Evolutionary conservation across 2,113 vertebrate species (phyloP), one percentile per base, ranked within the genome.

Genomic region (Formicarius rufipectus): DNA sequence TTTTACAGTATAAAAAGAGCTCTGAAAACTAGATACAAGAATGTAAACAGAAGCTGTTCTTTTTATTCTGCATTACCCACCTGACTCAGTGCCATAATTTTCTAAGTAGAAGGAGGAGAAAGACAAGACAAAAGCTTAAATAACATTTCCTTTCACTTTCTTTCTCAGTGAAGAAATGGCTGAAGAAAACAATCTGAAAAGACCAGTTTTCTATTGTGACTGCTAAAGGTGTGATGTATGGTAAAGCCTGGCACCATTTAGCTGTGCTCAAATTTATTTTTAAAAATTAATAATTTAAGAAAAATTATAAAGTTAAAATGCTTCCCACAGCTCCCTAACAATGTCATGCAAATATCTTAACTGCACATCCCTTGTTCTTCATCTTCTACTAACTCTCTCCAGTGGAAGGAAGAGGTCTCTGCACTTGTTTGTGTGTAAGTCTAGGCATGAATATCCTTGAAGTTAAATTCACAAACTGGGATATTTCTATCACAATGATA

Each of bases 291-390:
- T 93, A 95, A 95, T 87, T 93, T 71, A 87, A 74, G 59, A 95
- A 89, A 96, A 88, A 92, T 84, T 91, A 83, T 80, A 77, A 92
- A 78, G 91, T 90, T 84, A 87, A 95, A 94, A 93, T 84, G 80
- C 83, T 89, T 95, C 68, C 75, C 52, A 84, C 83, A 84, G 90
- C 67, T 89, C 73, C 62, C 39, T 77, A 84, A 90, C 69, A 91
- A 88, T 91, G 90, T 95, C 63, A 94, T 87, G 91, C 86, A 92
- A 84, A 91, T 87, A 75, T 35, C 71, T 93, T 76, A 72, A 90
- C 84, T 64, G 78, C 79, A 82, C 19, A 84, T 60, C 33, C n/a
- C 62, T 78, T 87, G 27, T 13, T 89, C 71, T 79, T 59, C 56
- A 49, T 60, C 40, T 87, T n/a, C 66, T 73, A 14, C 87, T 94